Percentiles rank a stretch among this genome's conserved stretches.
These are phyloP conservation scores for Bufotes viridis DNA, from an alignment of 2,797 vertebrate genomes.

Conservation along the genomic window DNA sequence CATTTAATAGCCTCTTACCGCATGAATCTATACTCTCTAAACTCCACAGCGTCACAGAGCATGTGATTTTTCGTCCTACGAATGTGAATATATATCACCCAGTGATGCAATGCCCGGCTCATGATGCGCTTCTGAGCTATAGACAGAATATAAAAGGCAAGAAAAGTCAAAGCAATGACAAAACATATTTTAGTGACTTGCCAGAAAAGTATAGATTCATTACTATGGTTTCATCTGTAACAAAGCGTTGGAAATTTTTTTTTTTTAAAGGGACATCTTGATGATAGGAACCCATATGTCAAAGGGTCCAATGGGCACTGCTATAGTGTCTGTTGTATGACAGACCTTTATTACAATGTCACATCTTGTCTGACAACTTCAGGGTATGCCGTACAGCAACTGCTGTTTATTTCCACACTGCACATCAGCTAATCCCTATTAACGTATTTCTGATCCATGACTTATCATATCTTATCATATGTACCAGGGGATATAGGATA, in stretches of 20 bases:
- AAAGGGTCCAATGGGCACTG: no score
- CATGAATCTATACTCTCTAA: slow-evolving; percentile 70
- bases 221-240: no score
- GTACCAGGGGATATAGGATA: no score
- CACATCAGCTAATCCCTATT: background rate
- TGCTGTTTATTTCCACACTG: background rate
- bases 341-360: no score
- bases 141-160: background rate
- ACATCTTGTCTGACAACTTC: background rate
- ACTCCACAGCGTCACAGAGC: slow-evolving; percentile 74
- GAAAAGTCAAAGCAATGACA: background rate
- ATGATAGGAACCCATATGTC: no score
- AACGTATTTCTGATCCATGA: no score
- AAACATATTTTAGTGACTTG: background rate
- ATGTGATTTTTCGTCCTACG: slow-evolving; percentile 77
- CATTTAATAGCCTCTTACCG: slow-evolving; percentile 72
- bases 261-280: no score
- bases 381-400: background rate
- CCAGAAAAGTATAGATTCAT: background rate
- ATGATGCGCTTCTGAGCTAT: slow-evolving; percentile 70
- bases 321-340: no score
- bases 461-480: no score
- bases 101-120: slow-evolving; percentile 76
- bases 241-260: no score
- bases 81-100: slow-evolving; percentile 80